Conservation (phyloP, 2,888 invertebrate species). For the Horisme vitalbata region DNA sequence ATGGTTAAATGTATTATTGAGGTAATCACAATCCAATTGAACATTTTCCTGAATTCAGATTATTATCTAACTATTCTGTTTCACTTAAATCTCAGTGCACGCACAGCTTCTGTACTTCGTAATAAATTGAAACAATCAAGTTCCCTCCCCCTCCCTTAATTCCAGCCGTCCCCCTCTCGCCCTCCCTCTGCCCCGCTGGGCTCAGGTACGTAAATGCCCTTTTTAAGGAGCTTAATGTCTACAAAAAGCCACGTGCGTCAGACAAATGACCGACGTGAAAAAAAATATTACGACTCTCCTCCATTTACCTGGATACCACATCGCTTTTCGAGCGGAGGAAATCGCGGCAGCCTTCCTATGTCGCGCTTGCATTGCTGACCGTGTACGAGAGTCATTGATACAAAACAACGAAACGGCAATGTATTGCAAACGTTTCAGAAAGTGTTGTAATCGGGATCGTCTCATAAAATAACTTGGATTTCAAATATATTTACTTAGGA, state of each 20-base stretch:
- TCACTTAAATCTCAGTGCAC: conserved; percentile 8
- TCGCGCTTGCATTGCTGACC: conserved; percentile 15
- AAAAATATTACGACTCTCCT: conserved; percentile 56
- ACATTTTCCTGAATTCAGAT: neutral
- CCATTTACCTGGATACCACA: conserved; percentile 39
- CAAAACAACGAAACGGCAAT: conserved; percentile 1
- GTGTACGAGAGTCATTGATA: neutral
- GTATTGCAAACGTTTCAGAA: conserved; percentile 10
- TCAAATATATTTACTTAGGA: conserved; percentile 57
- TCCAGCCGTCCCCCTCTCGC: neutral
- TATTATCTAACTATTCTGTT: neutral
- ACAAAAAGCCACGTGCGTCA: conserved; percentile 64
- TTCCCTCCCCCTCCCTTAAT: too few species aligned
- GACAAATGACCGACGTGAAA: conserved; percentile 66
- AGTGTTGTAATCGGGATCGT: conserved; percentile 11
- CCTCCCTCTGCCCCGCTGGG: neutral
- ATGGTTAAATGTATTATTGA: too few species aligned
- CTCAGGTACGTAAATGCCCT: conserved; percentile 52
- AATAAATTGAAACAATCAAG: conserved; percentile 38
- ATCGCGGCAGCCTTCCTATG: neutral
- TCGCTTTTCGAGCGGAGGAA: conserved; percentile 1
- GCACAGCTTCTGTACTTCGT: conserved; percentile 10
- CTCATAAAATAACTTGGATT: conserved; percentile 51
- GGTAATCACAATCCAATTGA: too few species aligned
- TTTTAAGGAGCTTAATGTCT: conserved; percentile 65